Base-by-base conservation (phyloP, 2,797 vertebrate species). In the Odontamblyopus rebecca region DNA sequence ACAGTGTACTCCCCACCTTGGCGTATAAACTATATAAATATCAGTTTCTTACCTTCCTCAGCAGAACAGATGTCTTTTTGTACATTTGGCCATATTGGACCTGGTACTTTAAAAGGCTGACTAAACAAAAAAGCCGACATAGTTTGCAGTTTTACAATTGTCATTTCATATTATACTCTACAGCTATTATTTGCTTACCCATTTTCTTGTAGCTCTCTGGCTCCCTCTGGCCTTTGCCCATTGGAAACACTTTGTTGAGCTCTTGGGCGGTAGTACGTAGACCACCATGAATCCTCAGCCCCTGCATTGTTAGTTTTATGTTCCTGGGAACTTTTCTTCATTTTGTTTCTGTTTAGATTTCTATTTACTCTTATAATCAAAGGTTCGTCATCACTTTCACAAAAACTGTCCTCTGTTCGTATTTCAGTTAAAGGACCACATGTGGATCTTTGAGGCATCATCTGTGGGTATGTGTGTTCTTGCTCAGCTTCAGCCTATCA, bases 221-320 rank as follows among this genome's bases (percentile, higher is more conserved):
- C 73, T 69, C 85, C 76, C 81, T 89, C 89, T 85, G 68, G 75
- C 85, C 88, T 26, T 29, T 0, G 19, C 1, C 32, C 38, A 41
- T 41, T 29, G 74, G 66, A 79, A 62, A 75, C 66, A 62, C 57
- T 35, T 0, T 48, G 50, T 53, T 29, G 1, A 6, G 26, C 4
- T 74, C 77, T 71, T 15, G 69, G 67, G n/a, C 74, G 69, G 2
- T 76, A 77, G 69, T 76, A 82, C 13, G 26, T 12, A 48, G 82
- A 71, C 57, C 79, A 79, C 32, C 11, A 8, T 13, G 64, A 29
- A 5, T 23, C 19, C 2, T 16, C 57, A 71, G 8, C 26, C 13
- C 7, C 75, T 16, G 19, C 63, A 78, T 77, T 30, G 15, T 60
- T 9, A 51, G 23, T 18, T 30, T 44, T 68, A 64, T 73, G 73